Conservation (phyloP, 2,797 vertebrate species). For the Anas bahamensis region DNA sequence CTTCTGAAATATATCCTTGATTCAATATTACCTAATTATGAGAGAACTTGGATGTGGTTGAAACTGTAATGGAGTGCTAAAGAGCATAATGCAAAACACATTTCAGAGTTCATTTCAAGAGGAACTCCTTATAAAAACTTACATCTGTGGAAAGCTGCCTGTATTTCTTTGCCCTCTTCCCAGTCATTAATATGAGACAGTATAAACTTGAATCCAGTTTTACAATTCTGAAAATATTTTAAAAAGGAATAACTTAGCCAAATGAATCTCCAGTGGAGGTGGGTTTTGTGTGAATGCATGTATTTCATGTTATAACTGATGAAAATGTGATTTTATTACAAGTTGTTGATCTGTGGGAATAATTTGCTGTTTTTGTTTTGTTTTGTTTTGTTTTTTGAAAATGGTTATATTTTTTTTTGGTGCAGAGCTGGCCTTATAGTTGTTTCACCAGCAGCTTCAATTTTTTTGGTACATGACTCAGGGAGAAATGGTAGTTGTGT, state of each 20-base stretch:
- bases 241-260: background rate
- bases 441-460: background rate
- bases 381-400: background rate
- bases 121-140: background rate
- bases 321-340: background rate
- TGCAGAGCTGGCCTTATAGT: background rate
- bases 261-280: background rate
- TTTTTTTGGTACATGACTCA: background rate
- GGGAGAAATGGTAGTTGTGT: constrained; percentile 1
- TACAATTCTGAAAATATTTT: background rate
- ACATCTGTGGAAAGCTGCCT: background rate
- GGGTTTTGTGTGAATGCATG: background rate
- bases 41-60: background rate
- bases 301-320: background rate
- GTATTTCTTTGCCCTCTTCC: background rate
- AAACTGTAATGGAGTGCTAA: background rate
- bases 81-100: background rate
- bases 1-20: background rate
- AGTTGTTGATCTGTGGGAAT: background rate
- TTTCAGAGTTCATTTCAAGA: constrained; percentile 3
- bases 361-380: background rate
- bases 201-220: background rate
- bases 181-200: background rate
- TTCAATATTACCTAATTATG: background rate
- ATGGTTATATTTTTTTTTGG: background rate